These are phyloP conservation scores for Rhincodon typus DNA, from an alignment of 2,797 vertebrate species.

Conservation along the genomic window DNA sequence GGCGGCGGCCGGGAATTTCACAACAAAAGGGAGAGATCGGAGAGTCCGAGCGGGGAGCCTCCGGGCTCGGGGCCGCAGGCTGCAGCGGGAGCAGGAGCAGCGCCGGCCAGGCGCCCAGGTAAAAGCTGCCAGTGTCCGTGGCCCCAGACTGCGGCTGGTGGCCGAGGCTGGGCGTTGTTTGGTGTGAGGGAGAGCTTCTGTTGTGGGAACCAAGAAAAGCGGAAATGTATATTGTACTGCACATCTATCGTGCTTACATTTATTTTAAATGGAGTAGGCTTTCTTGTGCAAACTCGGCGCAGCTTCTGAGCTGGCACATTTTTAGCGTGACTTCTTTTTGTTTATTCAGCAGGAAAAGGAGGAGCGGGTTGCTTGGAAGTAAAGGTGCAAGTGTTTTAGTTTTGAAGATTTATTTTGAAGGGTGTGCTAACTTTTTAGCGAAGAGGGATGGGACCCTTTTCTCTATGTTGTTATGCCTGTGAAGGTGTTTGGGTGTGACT, in stretches of 20 bases:
- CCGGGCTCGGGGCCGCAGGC: neutral
- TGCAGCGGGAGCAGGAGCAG: neutral
- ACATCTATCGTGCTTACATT: neutral
- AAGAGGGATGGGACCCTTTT: neutral
- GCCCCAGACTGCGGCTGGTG: neutral
- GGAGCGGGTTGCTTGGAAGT: neutral
- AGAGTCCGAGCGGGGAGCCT: too few relatives aligned
- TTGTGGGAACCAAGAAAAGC: neutral
- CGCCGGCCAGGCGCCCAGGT: constrained; percentile 12
- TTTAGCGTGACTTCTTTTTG: neutral
- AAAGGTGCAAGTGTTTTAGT: neutral
- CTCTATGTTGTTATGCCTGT: neutral
- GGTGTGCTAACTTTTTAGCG: neutral
- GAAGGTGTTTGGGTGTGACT: neutral
- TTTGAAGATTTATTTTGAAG: neutral
- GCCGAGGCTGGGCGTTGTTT: neutral
- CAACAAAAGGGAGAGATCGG: too few relatives aligned
- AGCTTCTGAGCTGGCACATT: neutral
- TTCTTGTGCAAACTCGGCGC: neutral
- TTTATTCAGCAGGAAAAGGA: constrained; percentile 13
- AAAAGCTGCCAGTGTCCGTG: neutral
- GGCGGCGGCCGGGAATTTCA: too few relatives aligned
- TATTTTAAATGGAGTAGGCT: neutral
- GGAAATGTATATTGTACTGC: neutral
- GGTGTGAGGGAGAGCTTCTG: neutral